Percentiles rank a stretch among this genome's conserved stretches.
phyloP scores from a whole-genome alignment of 2,888 invertebrate species.

The Druceiella hillmani region DNA sequence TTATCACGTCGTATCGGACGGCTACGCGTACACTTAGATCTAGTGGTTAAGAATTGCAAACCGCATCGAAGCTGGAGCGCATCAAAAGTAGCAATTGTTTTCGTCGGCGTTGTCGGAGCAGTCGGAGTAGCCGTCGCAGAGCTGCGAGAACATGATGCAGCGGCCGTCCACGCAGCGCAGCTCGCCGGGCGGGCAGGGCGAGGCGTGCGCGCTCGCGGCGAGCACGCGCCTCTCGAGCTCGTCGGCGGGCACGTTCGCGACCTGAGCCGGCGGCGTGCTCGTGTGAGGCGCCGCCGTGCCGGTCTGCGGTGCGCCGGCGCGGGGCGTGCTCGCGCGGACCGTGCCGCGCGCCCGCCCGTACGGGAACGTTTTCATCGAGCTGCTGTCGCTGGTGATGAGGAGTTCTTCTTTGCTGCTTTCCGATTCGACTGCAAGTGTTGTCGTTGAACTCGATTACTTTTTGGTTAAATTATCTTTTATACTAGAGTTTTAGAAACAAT shows the following conservation, averaged over 20 bases:
- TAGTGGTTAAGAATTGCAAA: too few species aligned
- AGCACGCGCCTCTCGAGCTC: constrained; percentile 12
- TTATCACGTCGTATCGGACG: too few species aligned
- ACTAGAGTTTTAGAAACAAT: too few species aligned
- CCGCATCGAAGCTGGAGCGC: constrained; percentile 3
- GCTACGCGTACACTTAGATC: too few species aligned
- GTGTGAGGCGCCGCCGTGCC: too few species aligned
- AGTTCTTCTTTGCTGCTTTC: constrained; percentile 59
- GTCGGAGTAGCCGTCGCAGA: constrained; percentile 57
- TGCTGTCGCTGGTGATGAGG: constrained; percentile 54
- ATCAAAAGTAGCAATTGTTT: constrained; percentile 54
- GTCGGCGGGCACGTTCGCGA: constrained; percentile 13
- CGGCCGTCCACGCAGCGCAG: constrained; percentile 59
- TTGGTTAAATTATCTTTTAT: too few species aligned
- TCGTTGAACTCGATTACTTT: too few species aligned
- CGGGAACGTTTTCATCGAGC: constrained; percentile 24
- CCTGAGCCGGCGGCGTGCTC: too few species aligned
- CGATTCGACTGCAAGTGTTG: constrained; percentile 44
- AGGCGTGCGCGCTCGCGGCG: constrained; percentile 35
- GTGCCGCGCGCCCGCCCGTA: constrained; percentile 30
- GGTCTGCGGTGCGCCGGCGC: too few species aligned
- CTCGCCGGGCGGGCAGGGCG: constrained; percentile 50
- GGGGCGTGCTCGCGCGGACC: not conserved
- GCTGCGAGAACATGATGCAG: constrained; percentile 57
- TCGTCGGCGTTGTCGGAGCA: constrained; percentile 62